Percentiles rank a stretch among this genome's conserved stretches.
phyloP scores from a whole-genome alignment of 1,140 invertebrate genomes.

The Magallana gigas region DNA sequence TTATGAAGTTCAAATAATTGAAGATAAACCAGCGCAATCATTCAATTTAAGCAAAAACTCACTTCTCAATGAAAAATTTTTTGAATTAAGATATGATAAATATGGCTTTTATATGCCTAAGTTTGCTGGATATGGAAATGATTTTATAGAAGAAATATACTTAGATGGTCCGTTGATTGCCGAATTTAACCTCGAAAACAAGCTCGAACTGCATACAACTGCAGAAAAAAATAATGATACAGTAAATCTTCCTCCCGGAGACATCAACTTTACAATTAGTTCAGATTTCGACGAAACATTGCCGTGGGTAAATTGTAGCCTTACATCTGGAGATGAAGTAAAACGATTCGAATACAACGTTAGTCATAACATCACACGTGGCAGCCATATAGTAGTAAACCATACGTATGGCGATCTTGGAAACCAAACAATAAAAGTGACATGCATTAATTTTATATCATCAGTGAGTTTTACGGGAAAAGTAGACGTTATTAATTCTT shows the following conservation, averaged over 20 bases:
- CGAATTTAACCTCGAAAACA: background rate
- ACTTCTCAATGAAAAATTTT: no score
- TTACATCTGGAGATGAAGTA: background rate
- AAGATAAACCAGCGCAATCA: no score
- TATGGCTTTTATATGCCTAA: constrained; percentile 4
- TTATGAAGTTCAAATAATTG: background rate
- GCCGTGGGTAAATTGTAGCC: background rate
- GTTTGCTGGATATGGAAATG: background rate
- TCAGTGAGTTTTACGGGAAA: background rate
- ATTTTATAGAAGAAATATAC: background rate
- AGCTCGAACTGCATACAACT: background rate
- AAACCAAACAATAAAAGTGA: background rate
- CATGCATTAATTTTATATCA: background rate
- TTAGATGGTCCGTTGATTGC: background rate
- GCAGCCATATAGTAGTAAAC: background rate
- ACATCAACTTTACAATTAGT: background rate
- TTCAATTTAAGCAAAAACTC: no score
- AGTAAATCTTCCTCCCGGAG: background rate
- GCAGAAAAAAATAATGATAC: background rate
- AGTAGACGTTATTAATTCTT: background rate
- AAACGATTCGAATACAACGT: background rate
- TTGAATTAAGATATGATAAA: background rate
- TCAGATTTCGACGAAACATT: background rate
- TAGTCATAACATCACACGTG: background rate
- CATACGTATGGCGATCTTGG: constrained; percentile 11